Base-by-base conservation (phyloP, 2,888 invertebrate species). In the Margaritifera margaritifera region DNA sequence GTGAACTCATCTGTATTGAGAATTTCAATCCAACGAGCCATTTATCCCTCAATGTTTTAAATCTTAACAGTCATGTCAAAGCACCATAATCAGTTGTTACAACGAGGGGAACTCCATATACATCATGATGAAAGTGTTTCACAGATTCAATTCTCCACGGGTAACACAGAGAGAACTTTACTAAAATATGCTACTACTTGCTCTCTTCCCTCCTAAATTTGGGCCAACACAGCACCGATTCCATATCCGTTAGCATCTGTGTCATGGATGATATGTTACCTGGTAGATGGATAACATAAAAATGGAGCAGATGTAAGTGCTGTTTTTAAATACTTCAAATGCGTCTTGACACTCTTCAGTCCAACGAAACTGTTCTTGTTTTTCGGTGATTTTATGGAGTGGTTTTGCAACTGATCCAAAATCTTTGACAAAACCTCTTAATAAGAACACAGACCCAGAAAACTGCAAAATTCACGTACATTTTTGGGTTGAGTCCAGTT, bases 221-320 rank as follows among this genome's bases (percentile, higher is more conserved):
- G 62, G 6, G 62, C 42, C 52, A 62, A 62, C 11, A 62, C 62
- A n/a, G n/a, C n/a, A n/a, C 62, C 62, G 22, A 53, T 62, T 51
- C 62, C 31, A 15, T 19, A 22, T 20, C 25, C 53, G 52, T 52
- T 62, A n/a, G 62, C 62, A 53, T 62, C 62, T 19, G 52, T 52
- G 24, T 62, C 62, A 8, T 51, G 24, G 8, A 62, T 51, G 62
- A 62, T 24, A 20, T 18, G 8, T 25, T 25, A 27, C 27, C n/a
- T 22, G n/a, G 24, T 22, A 42, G 19, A 19, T 22, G 60, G 60
- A 25, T 60, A 60, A 60, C n/a, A 19, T 8, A 60, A 20, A 60
- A 60, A 20, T 19, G 60, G 60, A 27, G 60, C 6, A 20, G 19
- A 20, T 22, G 42, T 60, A 6, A 60, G 24, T n/a, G n/a, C 20